phyloP scores from a whole-genome alignment of 2,113 vertebrate genomes.

The Hymenochirus boettgeri region DNA sequence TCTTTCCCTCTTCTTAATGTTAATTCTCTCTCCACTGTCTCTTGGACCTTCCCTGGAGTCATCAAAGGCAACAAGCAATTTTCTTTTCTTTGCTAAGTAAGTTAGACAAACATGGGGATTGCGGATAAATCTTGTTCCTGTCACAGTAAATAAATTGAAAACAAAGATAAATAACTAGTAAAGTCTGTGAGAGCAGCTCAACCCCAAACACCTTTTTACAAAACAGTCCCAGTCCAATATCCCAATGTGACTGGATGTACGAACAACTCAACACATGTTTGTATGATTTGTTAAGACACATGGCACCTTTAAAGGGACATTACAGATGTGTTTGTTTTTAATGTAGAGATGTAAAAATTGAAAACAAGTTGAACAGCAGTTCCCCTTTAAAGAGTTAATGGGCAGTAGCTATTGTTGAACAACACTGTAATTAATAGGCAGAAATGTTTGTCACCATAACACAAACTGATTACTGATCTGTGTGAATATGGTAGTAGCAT shows the following conservation, averaged over 20 bases:
- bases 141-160: not conserved
- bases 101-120: not conserved
- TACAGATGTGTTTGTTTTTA: too few species aligned
- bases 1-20: too few species aligned
- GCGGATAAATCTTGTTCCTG: not conserved
- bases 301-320: too few species aligned
- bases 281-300: too few species aligned
- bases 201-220: not conserved
- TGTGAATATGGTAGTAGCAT: slow-evolving; percentile 12
- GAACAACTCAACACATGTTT: too few species aligned
- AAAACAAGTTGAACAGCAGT: too few species aligned
- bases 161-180: slow-evolving; percentile 2
- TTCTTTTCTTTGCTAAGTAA: not conserved
- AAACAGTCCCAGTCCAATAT: too few species aligned
- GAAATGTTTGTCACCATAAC: slow-evolving; percentile 38
- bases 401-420: not conserved
- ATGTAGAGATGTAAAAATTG: too few species aligned
- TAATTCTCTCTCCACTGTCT: too few species aligned
- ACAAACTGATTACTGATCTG: slow-evolving; percentile 31
- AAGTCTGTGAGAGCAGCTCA: not conserved
- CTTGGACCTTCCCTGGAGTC: too few species aligned
- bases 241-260: too few species aligned
- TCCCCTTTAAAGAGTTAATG: not conserved
- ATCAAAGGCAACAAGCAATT: too few species aligned
- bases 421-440: slow-evolving; percentile 29